A percentile compares a stretch with the other conserved stretches of the same genome.
Evolutionary conservation across 2,113 vertebrate species (phyloP).

Genomic region (Heterochromis multidens): DNA sequence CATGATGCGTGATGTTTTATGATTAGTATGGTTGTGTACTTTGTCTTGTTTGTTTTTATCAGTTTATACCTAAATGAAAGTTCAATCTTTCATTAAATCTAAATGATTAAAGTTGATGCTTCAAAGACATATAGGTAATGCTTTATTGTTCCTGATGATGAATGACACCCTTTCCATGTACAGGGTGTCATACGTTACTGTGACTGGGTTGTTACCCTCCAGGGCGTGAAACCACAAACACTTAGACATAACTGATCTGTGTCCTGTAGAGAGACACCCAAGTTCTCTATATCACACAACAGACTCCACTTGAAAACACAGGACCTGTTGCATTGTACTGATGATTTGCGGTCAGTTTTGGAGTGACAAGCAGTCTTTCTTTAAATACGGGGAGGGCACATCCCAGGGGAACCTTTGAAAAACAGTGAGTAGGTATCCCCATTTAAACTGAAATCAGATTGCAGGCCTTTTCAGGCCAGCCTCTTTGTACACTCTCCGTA

Average conservation of each 20-base stretch:
- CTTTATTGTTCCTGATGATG: not conserved
- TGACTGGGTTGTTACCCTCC: conserved; percentile 9
- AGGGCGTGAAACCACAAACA: conserved; percentile 45
- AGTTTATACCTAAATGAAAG: not conserved
- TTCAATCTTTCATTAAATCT: not conserved
- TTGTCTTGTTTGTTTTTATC: fast-evolving
- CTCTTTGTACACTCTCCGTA: conserved; percentile 67
- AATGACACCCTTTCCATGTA: not conserved
- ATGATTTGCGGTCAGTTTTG: conserved; percentile 36
- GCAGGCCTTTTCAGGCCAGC: conserved; percentile 52
- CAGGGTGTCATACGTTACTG: conserved; percentile 31
- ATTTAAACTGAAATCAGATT: conserved; percentile 65
- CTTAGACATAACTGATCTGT: conserved; percentile 33
- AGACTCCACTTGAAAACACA: conserved; percentile 53
- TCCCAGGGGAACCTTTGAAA: conserved; percentile 30
- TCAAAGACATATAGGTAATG: not conserved
- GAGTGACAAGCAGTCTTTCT: conserved; percentile 44
- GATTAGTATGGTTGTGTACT: not conserved
- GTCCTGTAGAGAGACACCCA: not conserved
- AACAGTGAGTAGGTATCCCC: conserved; percentile 53
- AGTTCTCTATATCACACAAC: not conserved
- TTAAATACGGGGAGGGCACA: not conserved
- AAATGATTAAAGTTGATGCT: not conserved
- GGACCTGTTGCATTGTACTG: conserved; percentile 50
- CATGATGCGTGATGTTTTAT: not conserved